Evolutionary conservation across 2,888 invertebrate genomes (phyloP).

Genomic region (Euzetes globulus): DNA sequence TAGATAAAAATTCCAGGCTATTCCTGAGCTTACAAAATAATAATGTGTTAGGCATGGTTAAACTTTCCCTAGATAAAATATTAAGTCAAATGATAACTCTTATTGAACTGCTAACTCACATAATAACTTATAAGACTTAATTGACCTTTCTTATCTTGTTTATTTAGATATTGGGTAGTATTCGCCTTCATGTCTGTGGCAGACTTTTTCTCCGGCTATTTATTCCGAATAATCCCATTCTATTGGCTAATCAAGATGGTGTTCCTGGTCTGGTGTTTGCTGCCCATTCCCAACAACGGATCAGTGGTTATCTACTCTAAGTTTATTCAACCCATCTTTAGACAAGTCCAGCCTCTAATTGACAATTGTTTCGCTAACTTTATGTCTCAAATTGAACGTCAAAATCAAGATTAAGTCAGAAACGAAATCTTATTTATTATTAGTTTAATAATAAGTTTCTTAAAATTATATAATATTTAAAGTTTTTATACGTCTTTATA

Average conservation of each 20-base stretch:
- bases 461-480: background rate
- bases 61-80: too few species aligned
- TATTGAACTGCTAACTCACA: background rate
- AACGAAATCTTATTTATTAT: background rate
- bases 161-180: constrained; percentile 33
- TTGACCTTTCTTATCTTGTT: background rate
- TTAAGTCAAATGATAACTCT: too few species aligned
- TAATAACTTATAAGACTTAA: background rate
- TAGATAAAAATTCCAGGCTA: too few species aligned
- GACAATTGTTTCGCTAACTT: background rate
- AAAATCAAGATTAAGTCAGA: background rate
- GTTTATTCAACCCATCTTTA: constrained; percentile 41
- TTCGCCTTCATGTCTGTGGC: constrained; percentile 21
- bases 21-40: too few species aligned
- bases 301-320: constrained; percentile 26
- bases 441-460: background rate
- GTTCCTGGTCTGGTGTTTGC: constrained; percentile 34
- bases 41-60: too few species aligned
- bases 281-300: constrained; percentile 33
- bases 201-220: constrained; percentile 26
- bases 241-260: constrained; percentile 29
- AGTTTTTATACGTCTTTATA: background rate
- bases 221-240: constrained; percentile 21
- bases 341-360: background rate
- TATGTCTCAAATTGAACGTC: background rate